Evolutionary conservation across 2,113 vertebrate species (phyloP).

Genomic region (Oceanodroma tethys): DNA sequence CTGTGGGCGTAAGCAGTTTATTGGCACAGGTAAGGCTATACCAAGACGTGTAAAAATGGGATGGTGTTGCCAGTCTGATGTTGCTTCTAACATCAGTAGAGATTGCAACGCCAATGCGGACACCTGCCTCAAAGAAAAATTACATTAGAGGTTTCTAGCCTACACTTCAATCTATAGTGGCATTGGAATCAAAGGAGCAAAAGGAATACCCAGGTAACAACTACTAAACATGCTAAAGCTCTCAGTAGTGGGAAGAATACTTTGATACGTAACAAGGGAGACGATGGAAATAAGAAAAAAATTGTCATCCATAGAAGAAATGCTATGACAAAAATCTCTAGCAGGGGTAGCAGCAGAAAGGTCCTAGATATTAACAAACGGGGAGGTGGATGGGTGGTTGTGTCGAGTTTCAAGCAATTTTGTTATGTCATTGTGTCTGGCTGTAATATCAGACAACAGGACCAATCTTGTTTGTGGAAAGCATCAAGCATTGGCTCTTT

Average conservation of each 20-base stretch:
- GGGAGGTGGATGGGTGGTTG: background rate
- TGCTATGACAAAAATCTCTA: background rate
- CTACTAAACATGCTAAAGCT: background rate
- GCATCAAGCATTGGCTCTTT: background rate
- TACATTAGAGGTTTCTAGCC: background rate
- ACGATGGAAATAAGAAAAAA: background rate
- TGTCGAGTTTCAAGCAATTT: background rate
- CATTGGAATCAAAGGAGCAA: background rate
- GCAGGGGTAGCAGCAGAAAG: background rate
- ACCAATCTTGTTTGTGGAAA: background rate
- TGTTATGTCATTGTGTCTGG: background rate
- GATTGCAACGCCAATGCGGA: background rate
- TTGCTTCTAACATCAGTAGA: background rate
- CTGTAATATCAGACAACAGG: background rate
- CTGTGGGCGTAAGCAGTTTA: background rate
- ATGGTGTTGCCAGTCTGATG: background rate
- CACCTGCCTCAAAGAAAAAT: background rate
- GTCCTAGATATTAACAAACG: background rate
- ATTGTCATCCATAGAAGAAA: background rate
- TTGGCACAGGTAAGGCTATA: background rate
- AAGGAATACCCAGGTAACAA: background rate
- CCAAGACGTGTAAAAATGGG: background rate
- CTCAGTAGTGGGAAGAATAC: background rate
- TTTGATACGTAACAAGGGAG: background rate
- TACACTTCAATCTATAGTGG: background rate